Conservation (phyloP, 2,113 vertebrate genomes). For the Amazona vittata region DNA sequence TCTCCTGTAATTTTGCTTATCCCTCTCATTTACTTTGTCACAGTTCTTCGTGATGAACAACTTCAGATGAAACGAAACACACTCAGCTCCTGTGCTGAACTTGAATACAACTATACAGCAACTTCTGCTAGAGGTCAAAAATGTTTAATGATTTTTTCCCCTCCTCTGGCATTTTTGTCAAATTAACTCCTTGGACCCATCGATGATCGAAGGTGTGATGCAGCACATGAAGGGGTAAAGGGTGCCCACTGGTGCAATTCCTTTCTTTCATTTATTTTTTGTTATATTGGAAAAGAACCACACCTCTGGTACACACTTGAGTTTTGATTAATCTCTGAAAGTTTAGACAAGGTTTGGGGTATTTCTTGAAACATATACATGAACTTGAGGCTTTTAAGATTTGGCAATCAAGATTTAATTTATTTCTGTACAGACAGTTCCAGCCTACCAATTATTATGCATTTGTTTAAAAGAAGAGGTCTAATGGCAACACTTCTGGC, state of each 20-base stretch:
- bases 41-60: neutral
- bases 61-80: neutral
- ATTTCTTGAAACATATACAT: neutral
- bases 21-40: neutral
- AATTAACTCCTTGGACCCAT: neutral
- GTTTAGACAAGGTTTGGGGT: neutral
- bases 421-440: neutral
- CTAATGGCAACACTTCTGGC: neutral
- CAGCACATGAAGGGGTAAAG: neutral
- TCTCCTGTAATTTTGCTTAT: constrained; percentile 6
- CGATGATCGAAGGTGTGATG: neutral
- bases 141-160: neutral
- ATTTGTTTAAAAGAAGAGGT: constrained; percentile 16
- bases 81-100: neutral
- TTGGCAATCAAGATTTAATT: constrained; percentile 13
- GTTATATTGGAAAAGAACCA: neutral
- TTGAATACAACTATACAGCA: neutral
- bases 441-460: neutral
- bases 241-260: neutral
- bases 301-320: neutral
- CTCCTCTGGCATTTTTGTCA: neutral
- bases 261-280: neutral
- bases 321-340: neutral
- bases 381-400: constrained; percentile 17
- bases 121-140: neutral